phyloP scores from a whole-genome alignment of 2,797 vertebrate genomes.

The Adrianichthys oophorus region DNA sequence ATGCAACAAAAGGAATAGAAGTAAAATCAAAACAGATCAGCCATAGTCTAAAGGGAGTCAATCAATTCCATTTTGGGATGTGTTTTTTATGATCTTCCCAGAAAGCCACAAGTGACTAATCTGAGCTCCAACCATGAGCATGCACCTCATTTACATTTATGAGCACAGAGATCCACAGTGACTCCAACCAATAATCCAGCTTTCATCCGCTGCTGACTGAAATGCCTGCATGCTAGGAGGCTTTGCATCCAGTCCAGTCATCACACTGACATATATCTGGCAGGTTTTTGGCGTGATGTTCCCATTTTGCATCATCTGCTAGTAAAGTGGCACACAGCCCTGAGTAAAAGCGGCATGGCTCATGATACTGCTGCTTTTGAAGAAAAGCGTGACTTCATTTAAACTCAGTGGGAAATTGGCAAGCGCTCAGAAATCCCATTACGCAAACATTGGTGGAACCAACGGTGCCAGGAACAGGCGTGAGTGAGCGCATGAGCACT shows the following conservation, averaged over 20 bases:
- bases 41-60: too few relatives aligned
- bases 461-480: constrained; percentile 10
- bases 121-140: constrained; percentile 15
- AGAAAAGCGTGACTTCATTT: constrained; percentile 24
- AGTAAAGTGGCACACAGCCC: constrained; percentile 14
- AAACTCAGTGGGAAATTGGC: constrained; percentile 21
- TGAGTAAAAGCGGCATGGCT: background rate
- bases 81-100: too few relatives aligned
- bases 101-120: constrained; percentile 24
- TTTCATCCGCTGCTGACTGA: constrained; percentile 28
- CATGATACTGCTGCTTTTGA: constrained; percentile 28
- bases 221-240: constrained; percentile 32
- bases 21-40: too few relatives aligned
- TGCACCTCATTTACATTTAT: constrained; percentile 41
- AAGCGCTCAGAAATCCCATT: constrained; percentile 10
- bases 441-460: constrained; percentile 17
- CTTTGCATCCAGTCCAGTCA: constrained; percentile 26
- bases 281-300: constrained; percentile 33
- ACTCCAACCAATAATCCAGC: constrained; percentile 38
- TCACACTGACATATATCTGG: constrained; percentile 22
- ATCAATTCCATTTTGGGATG: too few relatives aligned
- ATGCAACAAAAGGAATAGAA: too few relatives aligned
- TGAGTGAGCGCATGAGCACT: constrained; percentile 8
- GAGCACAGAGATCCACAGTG: constrained; percentile 32
- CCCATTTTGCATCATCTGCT: constrained; percentile 26